A percentile compares a stretch with the other conserved stretches of the same genome.
Conservation (phyloP, 2,888 invertebrate genomes). For the Nowickia ferox region DNA sequence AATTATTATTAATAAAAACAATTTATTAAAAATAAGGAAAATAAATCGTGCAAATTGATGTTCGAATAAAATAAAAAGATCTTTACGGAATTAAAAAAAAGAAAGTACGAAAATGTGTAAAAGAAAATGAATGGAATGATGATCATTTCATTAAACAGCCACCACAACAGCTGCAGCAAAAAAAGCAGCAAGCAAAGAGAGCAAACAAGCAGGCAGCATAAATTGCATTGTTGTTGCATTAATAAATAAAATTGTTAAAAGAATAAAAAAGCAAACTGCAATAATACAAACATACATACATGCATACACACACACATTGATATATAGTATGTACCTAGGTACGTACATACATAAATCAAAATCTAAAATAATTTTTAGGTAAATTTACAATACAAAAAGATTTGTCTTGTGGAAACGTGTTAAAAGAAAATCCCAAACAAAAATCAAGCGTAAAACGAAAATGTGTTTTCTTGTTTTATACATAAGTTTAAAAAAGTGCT, state of each 20-base stretch:
- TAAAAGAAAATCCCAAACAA: background rate
- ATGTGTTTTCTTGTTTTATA: constrained; percentile 5
- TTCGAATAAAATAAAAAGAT: constrained; percentile 14
- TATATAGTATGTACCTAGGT: background rate
- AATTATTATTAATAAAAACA: constrained; percentile 29
- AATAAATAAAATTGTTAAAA: constrained; percentile 21
- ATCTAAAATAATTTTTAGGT: constrained; percentile 12
- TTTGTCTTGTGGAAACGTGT: background rate
- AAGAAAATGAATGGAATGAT: constrained; percentile 52
- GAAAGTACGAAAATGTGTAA: constrained; percentile 58
- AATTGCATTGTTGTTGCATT: constrained; percentile 32
- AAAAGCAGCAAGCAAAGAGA: constrained; percentile 9
- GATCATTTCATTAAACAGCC: constrained; percentile 47
- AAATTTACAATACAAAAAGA: background rate
- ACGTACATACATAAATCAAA: constrained; percentile 22
- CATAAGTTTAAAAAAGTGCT: constrained; percentile 11
- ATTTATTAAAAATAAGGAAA: constrained; percentile 20
- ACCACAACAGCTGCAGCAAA: constrained; percentile 44
- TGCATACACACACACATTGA: background rate
- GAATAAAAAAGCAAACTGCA: constrained; percentile 25
- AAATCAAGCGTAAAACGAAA: constrained; percentile 25
- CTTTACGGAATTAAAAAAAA: constrained; percentile 38
- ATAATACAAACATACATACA: background rate
- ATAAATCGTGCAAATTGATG: constrained; percentile 8
- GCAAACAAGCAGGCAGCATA: background rate